Conservation (phyloP, 2,888 invertebrate genomes). For the Corythucha ciliata region DNA sequence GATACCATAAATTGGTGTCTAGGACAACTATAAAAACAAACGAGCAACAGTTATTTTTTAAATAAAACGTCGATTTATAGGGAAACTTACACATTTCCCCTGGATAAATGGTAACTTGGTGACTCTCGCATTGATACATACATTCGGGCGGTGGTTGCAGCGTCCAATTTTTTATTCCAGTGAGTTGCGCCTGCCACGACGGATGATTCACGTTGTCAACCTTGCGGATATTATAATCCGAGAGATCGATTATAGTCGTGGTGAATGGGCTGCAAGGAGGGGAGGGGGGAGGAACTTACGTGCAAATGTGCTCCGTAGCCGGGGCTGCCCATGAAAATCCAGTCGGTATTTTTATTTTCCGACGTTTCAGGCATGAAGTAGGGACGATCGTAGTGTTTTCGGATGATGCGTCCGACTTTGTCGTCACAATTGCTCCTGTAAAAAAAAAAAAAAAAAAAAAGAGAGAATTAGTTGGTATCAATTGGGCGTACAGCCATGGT, state of each 20-base stretch:
- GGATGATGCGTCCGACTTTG: conserved; percentile 62
- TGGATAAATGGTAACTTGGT: conserved; percentile 64
- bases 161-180: conserved; percentile 79
- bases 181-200: conserved; percentile 95
- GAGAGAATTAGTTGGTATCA: too few relatives aligned
- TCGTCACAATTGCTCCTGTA: conserved; percentile 92
- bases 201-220: conserved; percentile 87
- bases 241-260: too few relatives aligned
- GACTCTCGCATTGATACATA: conserved; percentile 59
- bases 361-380: conserved; percentile 81
- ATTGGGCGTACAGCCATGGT: too few relatives aligned
- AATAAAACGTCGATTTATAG: too few relatives aligned
- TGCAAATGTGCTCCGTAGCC: conserved; percentile 94
- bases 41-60: too few relatives aligned
- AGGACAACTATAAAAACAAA: conserved; percentile 37
- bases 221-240: too few relatives aligned
- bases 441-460: too few relatives aligned
- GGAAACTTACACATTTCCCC: conserved; percentile 88
- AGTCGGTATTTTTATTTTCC: conserved; percentile 82
- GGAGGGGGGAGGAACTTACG: conserved; percentile 48
- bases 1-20: conserved; percentile 87
- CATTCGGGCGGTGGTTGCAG: conserved; percentile 91
- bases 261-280: neutral
- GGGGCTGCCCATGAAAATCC: conserved; percentile 95
- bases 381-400: conserved; percentile 69